Conservation (phyloP, 2,888 invertebrate genomes). For the Galerucella calmariensis region DNA sequence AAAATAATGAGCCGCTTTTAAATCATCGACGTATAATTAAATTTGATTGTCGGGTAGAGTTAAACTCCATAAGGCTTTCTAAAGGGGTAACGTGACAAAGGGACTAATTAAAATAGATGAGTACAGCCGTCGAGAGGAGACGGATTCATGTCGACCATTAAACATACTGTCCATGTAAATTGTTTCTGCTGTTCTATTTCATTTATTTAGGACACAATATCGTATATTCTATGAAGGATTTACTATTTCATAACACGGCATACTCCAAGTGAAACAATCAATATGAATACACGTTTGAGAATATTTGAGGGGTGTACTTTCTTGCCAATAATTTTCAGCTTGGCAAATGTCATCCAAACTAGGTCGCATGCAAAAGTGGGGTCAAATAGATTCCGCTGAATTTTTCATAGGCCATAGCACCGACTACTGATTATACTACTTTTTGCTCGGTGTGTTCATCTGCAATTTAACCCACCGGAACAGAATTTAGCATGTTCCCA, state of each 20-base stretch:
- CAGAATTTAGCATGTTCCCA: too few relatives aligned
- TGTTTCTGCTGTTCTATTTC: not conserved
- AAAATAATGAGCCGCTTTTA: conserved; percentile 34
- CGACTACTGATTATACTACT: too few relatives aligned
- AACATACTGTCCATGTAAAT: not conserved
- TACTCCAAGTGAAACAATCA: not conserved
- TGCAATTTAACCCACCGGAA: too few relatives aligned
- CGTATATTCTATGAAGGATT: not conserved
- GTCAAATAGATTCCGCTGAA: too few relatives aligned
- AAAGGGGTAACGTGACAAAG: conserved; percentile 30
- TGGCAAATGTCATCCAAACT: too few relatives aligned
- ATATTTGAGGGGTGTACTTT: too few relatives aligned
- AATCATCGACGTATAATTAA: conserved; percentile 39
- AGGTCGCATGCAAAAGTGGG: too few relatives aligned
- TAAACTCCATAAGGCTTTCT: conserved; percentile 32
- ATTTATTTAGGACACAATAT: not conserved
- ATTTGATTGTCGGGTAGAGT: conserved; percentile 37
- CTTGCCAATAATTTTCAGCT: too few relatives aligned
- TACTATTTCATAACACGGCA: not conserved
- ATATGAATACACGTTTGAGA: not conserved
- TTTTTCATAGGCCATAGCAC: too few relatives aligned
- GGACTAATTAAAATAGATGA: conserved; percentile 40
- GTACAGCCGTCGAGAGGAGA: conserved; percentile 20
- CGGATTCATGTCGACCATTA: not conserved
- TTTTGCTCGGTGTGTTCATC: too few relatives aligned